Evolutionary conservation across 2,797 vertebrate species (phyloP), one percentile per base, ranked within the genome.

Genomic region (Anniella stebbinsi): DNA sequence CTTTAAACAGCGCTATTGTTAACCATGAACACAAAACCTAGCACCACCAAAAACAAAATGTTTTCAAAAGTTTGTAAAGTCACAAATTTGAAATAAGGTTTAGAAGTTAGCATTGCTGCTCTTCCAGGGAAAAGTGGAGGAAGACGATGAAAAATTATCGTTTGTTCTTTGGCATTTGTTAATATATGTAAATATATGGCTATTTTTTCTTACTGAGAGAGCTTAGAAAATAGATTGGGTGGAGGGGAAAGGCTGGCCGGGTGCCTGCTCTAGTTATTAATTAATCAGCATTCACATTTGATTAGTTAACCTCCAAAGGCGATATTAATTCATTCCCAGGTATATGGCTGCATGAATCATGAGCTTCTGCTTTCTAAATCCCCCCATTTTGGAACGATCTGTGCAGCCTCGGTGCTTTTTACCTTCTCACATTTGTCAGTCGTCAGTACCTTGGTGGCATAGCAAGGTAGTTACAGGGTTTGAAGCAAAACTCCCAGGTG

Each of bases 241-340:
- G 33, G 30, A 25, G 2, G 10, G 36, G 30, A n/a, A 63, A 73
- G 67, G 28, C 30, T 36, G 25, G 33, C 51, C 38, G 80, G 38
- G 69, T 73, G 84, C 82, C 82, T 76, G 48, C 38, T 90, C 77
- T 80, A 86, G 67, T 73, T 81, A 86, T 86, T 73, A 86, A 81
- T 90, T 90, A 86, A 90, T 90, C 80, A 51, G 76, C 76, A 86
- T 60, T 51, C 76, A 60, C 15, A 38, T 80, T 86, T 81, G 67
- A 90, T 80, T 63, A 63, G 33, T 48, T 86, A 72, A 86, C 54
- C 54, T 78, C 76, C 38, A 33, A 86, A 81, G 41, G 38, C 33
- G 63, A 80, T 66, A n/a, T 86, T 72, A 89, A 86, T 63, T 89
- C 36, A 41, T 69, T 77, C 33, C 76, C 30, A 72, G 15, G 25